Base-by-base conservation (phyloP, 2,113 vertebrate genomes). In the Ceyx margarethae region DNA sequence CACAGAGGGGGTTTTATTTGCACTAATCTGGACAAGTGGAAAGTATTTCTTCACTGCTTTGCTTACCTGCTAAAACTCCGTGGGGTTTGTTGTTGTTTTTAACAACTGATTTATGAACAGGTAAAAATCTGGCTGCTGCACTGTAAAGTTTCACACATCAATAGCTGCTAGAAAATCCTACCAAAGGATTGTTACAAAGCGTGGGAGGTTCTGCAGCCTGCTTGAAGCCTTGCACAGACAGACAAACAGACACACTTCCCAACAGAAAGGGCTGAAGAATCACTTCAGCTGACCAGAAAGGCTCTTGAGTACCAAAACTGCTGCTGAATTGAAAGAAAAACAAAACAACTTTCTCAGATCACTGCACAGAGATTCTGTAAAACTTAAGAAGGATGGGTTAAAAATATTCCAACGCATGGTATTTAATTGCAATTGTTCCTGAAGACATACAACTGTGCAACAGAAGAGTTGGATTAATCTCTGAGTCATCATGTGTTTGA, bases 181-280 rank as follows among this genome's bases (percentile, higher is more conserved):
- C 60, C 37, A 15, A 66, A 68, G 25, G 51, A 40, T 42, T n/a
- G 31, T 65, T 56, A 31, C 57, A 51, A 37, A 33, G 25, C 57
- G 22, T 1, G 33, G 31, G 22, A 51, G 18, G 31, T 9, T 74
- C 37, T 51, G 71, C 37, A 17, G 42, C 15, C 42, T 0, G 0
- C 73, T 35, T 50, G 28, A 37, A 84, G 66, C 43, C 46, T 82
- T 29, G 40, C 60, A 35, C n/a, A 80, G 45, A 26, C 22, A 2
- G 19, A 2, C 3, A 35, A 54, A n/a, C n/a, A 80, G 45, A 26
- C 22, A 2, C 22, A 2, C 3, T 26, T 79, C 9, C 62, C 4
- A 9, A 33, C 26, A 29, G 43, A 22, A 68, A 29, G 8, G 11
- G 25, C 48, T 43, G n/a, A 46, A 58, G 66, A 33, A 61, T 51